A percentile compares a stretch with the other conserved stretches of the same genome.
Conservation (phyloP, 2,888 invertebrate genomes). For the Gibbula magus region DNA sequence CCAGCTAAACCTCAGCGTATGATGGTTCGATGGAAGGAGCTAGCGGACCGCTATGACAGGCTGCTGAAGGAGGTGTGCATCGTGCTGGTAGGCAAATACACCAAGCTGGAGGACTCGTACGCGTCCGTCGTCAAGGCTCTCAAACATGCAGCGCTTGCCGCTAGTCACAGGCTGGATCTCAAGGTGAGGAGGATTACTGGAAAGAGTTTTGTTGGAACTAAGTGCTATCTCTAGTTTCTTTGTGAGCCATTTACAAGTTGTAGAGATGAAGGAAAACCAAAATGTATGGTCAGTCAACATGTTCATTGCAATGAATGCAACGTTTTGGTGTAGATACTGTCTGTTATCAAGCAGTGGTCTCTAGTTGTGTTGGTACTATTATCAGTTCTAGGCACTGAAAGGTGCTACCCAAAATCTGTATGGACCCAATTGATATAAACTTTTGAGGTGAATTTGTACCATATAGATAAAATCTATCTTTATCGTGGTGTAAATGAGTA, state of each 20-base stretch:
- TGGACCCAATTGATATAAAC: too few species aligned
- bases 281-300: too few species aligned
- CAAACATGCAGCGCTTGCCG: slow-evolving; percentile 92
- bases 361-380: background rate
- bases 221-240: background rate
- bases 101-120: slow-evolving; percentile 95
- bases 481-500: too few species aligned
- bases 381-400: too few species aligned
- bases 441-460: too few species aligned
- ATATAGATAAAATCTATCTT: too few species aligned
- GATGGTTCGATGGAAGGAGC: slow-evolving; percentile 91
- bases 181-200: slow-evolving; percentile 75
- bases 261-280: too few species aligned
- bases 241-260: too few species aligned
- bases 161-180: slow-evolving; percentile 88
- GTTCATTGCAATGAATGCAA: too few species aligned
- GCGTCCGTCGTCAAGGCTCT: slow-evolving; percentile 96
- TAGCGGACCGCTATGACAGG: slow-evolving; percentile 88
- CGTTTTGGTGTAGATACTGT: background rate
- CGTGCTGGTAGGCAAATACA: slow-evolving; percentile 97
- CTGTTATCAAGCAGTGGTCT: background rate
- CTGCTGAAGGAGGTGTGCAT: slow-evolving; percentile 90
- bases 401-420: too few species aligned
- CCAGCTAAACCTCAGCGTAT: slow-evolving; percentile 81
- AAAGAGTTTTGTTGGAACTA: background rate